Evolutionary conservation across 2,797 vertebrate species (phyloP).

Genomic region (Oreochromis mossambicus): DNA sequence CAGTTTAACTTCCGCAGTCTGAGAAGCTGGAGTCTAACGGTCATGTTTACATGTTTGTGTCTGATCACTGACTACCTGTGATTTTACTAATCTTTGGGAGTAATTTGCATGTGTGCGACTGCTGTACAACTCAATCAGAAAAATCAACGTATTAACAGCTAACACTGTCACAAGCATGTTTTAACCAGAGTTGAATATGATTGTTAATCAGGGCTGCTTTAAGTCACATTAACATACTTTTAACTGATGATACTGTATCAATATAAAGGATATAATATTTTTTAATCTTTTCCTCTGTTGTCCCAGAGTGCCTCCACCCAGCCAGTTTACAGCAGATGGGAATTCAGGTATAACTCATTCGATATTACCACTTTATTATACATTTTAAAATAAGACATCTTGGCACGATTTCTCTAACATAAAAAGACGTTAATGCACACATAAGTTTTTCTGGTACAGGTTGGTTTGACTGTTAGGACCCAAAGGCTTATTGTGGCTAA

Average conservation of each 20-base stretch:
- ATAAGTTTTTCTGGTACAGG: background rate
- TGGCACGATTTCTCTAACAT: background rate
- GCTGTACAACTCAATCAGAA: background rate
- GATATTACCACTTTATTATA: background rate
- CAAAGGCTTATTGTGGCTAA: background rate
- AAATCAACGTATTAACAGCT: conserved; percentile 6
- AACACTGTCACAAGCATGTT: background rate
- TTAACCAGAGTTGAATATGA: background rate
- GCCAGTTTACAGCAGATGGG: conserved; percentile 68
- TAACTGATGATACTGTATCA: background rate
- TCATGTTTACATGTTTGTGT: background rate
- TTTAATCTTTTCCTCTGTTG: conserved; percentile 23
- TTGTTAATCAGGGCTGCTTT: background rate
- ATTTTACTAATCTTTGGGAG: conserved; percentile 15
- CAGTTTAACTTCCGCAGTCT: background rate
- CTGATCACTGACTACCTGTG: background rate
- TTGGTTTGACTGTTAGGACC: background rate
- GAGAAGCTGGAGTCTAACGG: background rate
- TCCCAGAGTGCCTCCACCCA: conserved; percentile 73
- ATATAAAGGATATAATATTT: background rate
- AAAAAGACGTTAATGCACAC: background rate
- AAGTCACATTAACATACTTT: background rate
- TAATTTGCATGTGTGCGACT: conserved; percentile 16
- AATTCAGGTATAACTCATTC: conserved; percentile 58
- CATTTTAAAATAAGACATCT: background rate